phyloP scores from a whole-genome alignment of 2,888 invertebrate species.

The Chloroclystis v-ata region DNA sequence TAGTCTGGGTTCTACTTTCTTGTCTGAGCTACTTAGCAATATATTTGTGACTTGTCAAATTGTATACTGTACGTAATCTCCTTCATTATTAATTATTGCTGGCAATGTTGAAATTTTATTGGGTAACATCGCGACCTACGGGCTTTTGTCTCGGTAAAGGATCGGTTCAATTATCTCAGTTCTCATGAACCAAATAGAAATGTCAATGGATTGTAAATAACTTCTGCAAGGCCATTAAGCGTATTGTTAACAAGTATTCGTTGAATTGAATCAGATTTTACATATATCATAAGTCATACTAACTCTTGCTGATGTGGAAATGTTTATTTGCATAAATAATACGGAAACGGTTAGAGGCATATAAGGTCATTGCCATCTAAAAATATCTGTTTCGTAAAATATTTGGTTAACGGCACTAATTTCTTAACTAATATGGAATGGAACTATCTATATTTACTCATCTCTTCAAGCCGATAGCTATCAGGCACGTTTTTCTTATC shows the following conservation, averaged over 20 bases:
- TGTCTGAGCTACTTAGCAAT: not conserved
- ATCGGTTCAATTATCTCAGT: constrained; percentile 53
- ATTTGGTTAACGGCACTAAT: constrained; percentile 46
- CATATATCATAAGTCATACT: not conserved
- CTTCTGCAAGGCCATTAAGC: constrained; percentile 22
- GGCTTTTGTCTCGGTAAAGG: constrained; percentile 62
- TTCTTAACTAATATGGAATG: constrained; percentile 46
- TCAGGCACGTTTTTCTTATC: constrained; percentile 20
- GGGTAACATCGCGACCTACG: constrained; percentile 57
- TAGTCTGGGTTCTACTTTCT: constrained; percentile 42
- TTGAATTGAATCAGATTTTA: constrained; percentile 12
- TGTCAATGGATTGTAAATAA: constrained; percentile 30
- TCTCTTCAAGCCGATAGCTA: constrained; percentile 10
- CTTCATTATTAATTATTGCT: constrained; percentile 24
- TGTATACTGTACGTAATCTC: not conserved
- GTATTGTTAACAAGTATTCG: no score
- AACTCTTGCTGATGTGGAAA: not conserved
- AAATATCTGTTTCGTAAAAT: constrained; percentile 36
- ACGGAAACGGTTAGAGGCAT: constrained; percentile 12
- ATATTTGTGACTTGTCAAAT: no score
- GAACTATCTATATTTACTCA: constrained; percentile 52
- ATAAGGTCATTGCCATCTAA: constrained; percentile 66
- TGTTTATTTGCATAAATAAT: no score
- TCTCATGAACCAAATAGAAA: constrained; percentile 46
- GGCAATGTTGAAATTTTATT: constrained; percentile 53